Evolutionary conservation across 2,888 invertebrate genomes (phyloP), one percentile per base, ranked within the genome.

Genomic region (Epirrhoe tristata): DNA sequence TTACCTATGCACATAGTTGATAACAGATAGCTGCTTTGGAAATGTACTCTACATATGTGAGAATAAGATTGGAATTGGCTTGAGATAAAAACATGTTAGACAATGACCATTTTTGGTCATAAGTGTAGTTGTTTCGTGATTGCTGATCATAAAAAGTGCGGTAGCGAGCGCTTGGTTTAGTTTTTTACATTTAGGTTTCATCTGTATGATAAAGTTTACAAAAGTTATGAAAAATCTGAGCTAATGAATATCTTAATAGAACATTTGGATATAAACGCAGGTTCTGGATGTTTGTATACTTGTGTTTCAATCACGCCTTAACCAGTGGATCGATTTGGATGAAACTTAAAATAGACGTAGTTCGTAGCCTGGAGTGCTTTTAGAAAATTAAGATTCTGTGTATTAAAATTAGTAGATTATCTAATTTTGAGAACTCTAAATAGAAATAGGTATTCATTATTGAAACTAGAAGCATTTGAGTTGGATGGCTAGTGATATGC

Each of bases 81-180:
- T 68, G 58, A 51, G 56, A n/a, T 10, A 5, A 39, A 50, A 48
- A 32, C 46, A 64, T 59, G 74, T 72, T 73, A 81, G 77, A 80
- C 64, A 74, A 82, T 83, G 78, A 72, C 87, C 86, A 83, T 87
- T 82, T 86, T 84, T 83, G 85, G 87, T 82, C 79, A 81, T 81
- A 81, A 74, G 70, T 16, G 16, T 50, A 39, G 69, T 64, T 58
- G 78, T 81, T 78, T 80, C 85, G 85, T 83, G 81, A 77, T 73
- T 70, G 70, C 62, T 70, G 72, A 75, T 77, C 78, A 79, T 82
- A 67, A 73, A 79, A 80, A 79, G 54, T 74, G 74, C 71, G 60
- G 77, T 77, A 77, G 77, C 74, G 64, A 58, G 36, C 62, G 52
- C 14, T 24, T 50, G 58, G 52, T 58, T 67, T 62, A 39, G 39